phyloP scores from a whole-genome alignment of 2,888 invertebrate species.

The Alloscopus bannaensis region DNA sequence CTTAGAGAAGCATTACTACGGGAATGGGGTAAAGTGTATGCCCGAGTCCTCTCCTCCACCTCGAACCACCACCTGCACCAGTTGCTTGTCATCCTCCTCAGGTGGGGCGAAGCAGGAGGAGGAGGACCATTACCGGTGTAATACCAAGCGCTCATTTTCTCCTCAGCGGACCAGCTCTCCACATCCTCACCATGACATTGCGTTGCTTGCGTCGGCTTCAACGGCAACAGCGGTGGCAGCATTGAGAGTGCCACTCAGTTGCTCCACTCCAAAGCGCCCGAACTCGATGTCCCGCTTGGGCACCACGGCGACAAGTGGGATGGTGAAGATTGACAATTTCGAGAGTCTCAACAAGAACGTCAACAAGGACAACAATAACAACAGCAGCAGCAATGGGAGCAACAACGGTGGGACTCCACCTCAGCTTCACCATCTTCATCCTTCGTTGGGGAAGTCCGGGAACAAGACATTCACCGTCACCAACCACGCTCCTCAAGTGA shows the following conservation, averaged over 20 bases:
- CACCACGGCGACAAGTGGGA: conserved; percentile 21
- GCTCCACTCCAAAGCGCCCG: conserved; percentile 70
- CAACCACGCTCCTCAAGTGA: neutral
- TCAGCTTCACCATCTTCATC: no score
- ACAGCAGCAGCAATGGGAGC: conserved; percentile 64
- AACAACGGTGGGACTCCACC: neutral
- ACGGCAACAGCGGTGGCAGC: conserved; percentile 48
- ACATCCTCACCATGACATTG: conserved; percentile 22
- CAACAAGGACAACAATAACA: conserved; percentile 68
- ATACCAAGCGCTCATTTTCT: conserved; percentile 37
- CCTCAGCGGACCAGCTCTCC: conserved; percentile 15
- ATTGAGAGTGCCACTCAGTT: conserved; percentile 69
- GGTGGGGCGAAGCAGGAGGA: neutral
- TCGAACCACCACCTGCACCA: conserved; percentile 24
- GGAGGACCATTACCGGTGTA: conserved; percentile 7
- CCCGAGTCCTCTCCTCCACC: conserved; percentile 18
- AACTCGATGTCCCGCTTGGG: conserved; percentile 6
- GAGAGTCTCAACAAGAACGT: conserved; percentile 72
- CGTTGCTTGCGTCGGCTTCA: conserved; percentile 26
- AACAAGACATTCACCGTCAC: conserved; percentile 42
- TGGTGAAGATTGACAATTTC: conserved; percentile 72
- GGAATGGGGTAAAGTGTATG: conserved; percentile 7
- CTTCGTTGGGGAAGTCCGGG: neutral
- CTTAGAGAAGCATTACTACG: neutral
- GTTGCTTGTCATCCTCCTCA: conserved; percentile 29